phyloP scores from a whole-genome alignment of 92 coral and sea anemone species.

The Chrysogorgia sp. region DNA sequence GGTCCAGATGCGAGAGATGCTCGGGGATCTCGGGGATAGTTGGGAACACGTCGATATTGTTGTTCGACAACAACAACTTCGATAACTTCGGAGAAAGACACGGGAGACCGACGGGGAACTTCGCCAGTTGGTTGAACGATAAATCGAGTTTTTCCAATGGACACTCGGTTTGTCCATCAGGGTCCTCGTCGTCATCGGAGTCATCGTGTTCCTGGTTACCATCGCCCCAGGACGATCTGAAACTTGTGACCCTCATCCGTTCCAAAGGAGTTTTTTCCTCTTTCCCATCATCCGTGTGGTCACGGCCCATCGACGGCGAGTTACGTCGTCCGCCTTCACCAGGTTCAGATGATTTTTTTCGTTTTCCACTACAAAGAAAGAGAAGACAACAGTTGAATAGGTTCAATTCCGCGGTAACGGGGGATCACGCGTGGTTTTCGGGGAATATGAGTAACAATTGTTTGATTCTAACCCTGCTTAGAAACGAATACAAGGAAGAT shows the following conservation, averaged over 20 bases:
- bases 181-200: constrained; percentile 93
- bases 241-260: constrained; percentile 80
- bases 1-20: constrained; percentile 82
- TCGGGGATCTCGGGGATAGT: constrained; percentile 83
- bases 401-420: not conserved
- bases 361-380: constrained; percentile 24
- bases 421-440: no score
- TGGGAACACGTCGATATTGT: constrained; percentile 67
- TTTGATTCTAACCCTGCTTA: no score
- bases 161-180: constrained; percentile 68
- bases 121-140: constrained; percentile 68
- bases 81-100: constrained; percentile 86
- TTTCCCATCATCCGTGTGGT: constrained; percentile 22
- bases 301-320: constrained; percentile 33
- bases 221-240: constrained; percentile 82
- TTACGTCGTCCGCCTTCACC: constrained; percentile 14
- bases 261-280: constrained; percentile 51
- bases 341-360: constrained; percentile 23
- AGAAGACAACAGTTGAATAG: not conserved
- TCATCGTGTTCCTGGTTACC: constrained; percentile 85
- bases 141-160: constrained; percentile 85
- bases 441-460: no score
- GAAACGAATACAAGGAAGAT: no score
- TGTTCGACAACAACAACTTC: constrained; percentile 81
- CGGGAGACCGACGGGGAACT: constrained; percentile 77